Evolutionary conservation across 2,797 vertebrate species (phyloP), one percentile per base, ranked within the genome.

Genomic region (Galagoides demidoff): DNA sequence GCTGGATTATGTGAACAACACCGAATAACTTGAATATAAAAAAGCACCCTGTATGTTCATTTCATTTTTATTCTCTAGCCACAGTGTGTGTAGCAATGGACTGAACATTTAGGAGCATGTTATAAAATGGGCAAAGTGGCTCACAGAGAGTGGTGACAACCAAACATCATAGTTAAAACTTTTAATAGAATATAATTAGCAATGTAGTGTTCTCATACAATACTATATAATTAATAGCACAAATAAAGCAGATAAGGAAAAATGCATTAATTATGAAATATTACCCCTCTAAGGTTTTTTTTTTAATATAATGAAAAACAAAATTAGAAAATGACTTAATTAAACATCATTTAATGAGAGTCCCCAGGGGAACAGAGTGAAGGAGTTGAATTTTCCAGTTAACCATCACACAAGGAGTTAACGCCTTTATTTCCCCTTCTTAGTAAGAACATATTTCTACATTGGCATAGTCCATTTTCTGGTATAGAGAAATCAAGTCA

Each of bases 271-370:
- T 96, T 93, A 90, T 25, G 66, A 82, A 91, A 74, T 74, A 93
- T 68, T 89, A 76, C 17, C 31, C 37, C 81, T 52, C 37, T 22
- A 61, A 37, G n/a, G 22, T 61, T 74, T 78, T 87, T 87, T 81
- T 90, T 29, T n/a, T 25, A 89, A 95, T 92, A 95, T 95, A 94
- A 95, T 89, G 55, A 63, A 57, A 95, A 93, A 89, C 52, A 84
- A 92, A 95, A 95, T 96, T 90, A 85, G 85, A 90, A 95, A 94
- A 94, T 91, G 4, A 92, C 79, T 94, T 96, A 90, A 97, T 97
- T 94, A 97, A 95, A 76, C 19, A 11, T 55, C 92, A 17, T 70
- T 94, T 87, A 92, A 95, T 92, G 59, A 92, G 45, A 17, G 0
- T 82, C 14, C 68, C 85, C 29, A 7, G 9, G 66, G 68, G 25